Evolutionary conservation across 2,888 invertebrate genomes (phyloP).

Genomic region (Nipponacmea schrenckii): DNA sequence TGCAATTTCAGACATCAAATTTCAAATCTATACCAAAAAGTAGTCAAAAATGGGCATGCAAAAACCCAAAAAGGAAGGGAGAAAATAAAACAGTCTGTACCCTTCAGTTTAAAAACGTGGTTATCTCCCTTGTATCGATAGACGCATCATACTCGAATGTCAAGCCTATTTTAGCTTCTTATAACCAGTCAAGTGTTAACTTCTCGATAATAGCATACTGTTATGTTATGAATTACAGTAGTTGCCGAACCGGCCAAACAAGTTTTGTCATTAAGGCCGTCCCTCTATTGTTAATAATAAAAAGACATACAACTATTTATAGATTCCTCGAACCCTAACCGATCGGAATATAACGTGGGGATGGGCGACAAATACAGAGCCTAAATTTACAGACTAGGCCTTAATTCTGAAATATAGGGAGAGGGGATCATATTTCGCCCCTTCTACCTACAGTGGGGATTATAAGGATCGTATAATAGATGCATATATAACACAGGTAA

Average conservation of each 20-base stretch:
- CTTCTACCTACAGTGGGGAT: not conserved
- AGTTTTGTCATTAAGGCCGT: not conserved
- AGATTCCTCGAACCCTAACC: not conserved
- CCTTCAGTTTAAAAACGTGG: too few relatives aligned
- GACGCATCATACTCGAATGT: not conserved
- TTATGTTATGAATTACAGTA: not conserved
- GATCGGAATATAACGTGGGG: slow-evolving; percentile 2
- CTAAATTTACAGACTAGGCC: too few relatives aligned
- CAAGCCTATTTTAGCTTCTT: not conserved
- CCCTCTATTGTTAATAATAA: slow-evolving; percentile 2
- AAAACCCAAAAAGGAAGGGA: too few relatives aligned
- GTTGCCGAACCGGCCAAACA: not conserved
- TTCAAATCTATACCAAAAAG: too few relatives aligned
- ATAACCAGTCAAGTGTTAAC: not conserved
- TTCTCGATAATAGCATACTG: not conserved
- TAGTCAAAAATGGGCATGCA: too few relatives aligned
- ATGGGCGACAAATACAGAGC: not conserved
- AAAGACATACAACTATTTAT: not conserved
- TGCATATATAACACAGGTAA: too few relatives aligned
- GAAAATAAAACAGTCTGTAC: too few relatives aligned
- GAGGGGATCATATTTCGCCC: not conserved
- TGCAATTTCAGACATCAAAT: too few relatives aligned
- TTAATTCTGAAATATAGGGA: not conserved
- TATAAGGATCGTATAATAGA: too few relatives aligned
- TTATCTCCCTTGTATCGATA: not conserved